Conservation (phyloP, 2,113 vertebrate species). For the Platichthys stellatus region DNA sequence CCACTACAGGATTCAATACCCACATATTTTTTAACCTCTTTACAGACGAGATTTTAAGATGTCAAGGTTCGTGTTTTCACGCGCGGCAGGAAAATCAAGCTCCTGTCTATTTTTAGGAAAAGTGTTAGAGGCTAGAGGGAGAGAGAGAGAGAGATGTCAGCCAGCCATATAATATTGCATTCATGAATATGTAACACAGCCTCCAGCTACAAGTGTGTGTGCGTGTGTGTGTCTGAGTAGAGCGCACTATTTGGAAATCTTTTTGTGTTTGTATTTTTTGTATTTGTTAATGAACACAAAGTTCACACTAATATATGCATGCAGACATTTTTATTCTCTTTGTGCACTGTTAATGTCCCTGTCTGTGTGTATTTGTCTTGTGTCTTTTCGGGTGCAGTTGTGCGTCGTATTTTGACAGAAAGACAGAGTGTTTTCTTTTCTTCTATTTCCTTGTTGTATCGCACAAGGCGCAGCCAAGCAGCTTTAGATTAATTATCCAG, state of each 20-base stretch:
- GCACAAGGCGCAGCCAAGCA: slow-evolving; percentile 26
- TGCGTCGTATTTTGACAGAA: neutral
- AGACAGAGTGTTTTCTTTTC: neutral
- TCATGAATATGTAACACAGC: slow-evolving; percentile 76
- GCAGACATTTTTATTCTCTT: neutral
- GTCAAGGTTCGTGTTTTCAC: slow-evolving; percentile 43
- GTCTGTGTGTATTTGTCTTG: neutral
- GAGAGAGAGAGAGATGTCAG: slow-evolving; percentile 56
- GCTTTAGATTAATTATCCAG: slow-evolving; percentile 57
- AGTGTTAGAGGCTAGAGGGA: slow-evolving; percentile 47
- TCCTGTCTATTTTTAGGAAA: slow-evolving; percentile 60
- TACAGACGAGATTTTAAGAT: slow-evolving; percentile 25
- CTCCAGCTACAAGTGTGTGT: slow-evolving; percentile 49
- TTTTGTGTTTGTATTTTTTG: neutral
- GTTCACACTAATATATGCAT: neutral
- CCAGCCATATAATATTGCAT: slow-evolving; percentile 59
- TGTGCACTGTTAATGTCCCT: neutral
- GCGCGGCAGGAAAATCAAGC: slow-evolving; percentile 21
- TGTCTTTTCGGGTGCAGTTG: neutral
- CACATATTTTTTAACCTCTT: slow-evolving; percentile 31
- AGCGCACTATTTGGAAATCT: neutral
- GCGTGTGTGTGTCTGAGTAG: slow-evolving; percentile 3
- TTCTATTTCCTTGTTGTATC: slow-evolving; percentile 27
- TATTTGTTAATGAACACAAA: slow-evolving; percentile 43
- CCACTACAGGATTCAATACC: slow-evolving; percentile 5